Evolutionary conservation across 2,113 vertebrate genomes (phyloP), one percentile per base, ranked within the genome.

Genomic region (Chloroceryle aenea): DNA sequence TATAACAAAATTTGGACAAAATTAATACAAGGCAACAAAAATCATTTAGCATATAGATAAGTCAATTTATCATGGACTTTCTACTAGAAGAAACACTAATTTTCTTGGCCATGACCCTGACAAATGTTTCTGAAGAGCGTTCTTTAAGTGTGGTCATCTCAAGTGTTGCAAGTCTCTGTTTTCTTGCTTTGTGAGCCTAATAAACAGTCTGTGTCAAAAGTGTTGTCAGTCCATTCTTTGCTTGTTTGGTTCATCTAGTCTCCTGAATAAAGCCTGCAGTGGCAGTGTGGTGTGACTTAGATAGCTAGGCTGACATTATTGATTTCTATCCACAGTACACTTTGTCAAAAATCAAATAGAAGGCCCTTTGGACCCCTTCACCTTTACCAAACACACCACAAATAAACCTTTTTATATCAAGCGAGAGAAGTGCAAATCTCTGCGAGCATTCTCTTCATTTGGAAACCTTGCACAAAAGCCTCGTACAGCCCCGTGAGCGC

Each of bases 331-430:
- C 98, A 98, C 98, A 97, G 97, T 98, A 99, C 98, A 99, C 99
- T 99, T 99, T 99, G 99, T 99, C 99, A 99, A 99, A 99, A 99
- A 99, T 99, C 99, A 99, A 99, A 99, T 98, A 99, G 98, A 98
- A 98, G 98, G 98, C 98, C 99, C 99, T 99, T 98, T 98, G 98
- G 99, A 99, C 99, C 99, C 98, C 98, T 98, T 99, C 99, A 99
- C 99, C 99, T 99, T 99, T 99, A 99, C 99, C 99, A 99, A 99
- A 99, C 98, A 98, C 97, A 95, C 96, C 98, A 98, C 98, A 99
- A 98, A 97, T 98, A 98, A 98, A 98, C 98, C 98, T 98, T 99
- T 98, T 98, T 96, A 96, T 97, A 98, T 91, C 96, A 98, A 98
- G 94, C 92, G 93, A 93, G 94, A 82, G 91, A 95, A 97, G 95